Conservation (phyloP, 2,797 vertebrate species). For the Philypnodon macrostomus region DNA sequence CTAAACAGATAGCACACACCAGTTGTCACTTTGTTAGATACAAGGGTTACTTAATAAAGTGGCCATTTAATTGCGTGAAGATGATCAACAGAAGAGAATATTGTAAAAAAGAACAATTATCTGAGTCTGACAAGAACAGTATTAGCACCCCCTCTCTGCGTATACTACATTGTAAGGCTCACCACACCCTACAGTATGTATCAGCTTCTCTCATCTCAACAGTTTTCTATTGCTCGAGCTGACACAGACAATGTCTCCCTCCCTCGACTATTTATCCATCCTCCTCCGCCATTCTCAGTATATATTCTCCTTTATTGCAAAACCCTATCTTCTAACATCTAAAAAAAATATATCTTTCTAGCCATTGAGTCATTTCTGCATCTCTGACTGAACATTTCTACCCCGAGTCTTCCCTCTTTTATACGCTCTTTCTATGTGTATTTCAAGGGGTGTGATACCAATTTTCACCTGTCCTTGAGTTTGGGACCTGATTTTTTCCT, state of each 20-base stretch:
- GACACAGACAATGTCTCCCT: conserved; percentile 7
- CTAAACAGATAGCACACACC: too few relatives aligned
- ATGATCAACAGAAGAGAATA: too few relatives aligned
- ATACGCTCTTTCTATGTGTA: neutral
- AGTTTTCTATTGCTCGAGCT: conserved; percentile 13
- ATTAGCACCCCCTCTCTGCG: too few relatives aligned
- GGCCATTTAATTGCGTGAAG: too few relatives aligned
- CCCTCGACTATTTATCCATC: neutral
- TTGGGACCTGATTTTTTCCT: neutral
- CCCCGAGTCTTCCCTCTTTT: conserved; percentile 1
- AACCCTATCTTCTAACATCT: conserved; percentile 11
- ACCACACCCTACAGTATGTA: conserved; percentile 1
- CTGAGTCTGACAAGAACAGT: conserved; percentile 19
- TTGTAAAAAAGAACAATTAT: too few relatives aligned
- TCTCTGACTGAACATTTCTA: conserved; percentile 16
- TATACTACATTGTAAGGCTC: neutral
- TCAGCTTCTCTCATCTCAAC: conserved; percentile 13
- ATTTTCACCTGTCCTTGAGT: conserved; percentile 17
- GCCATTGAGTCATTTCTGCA: neutral
- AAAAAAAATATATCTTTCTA: conserved; percentile 13
- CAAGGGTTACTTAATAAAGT: too few relatives aligned
- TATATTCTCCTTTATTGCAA: conserved; percentile 11
- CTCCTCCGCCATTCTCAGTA: conserved; percentile 5
- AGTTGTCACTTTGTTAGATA: too few relatives aligned
- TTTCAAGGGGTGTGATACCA: conserved; percentile 22